Evolutionary conservation across 2,113 vertebrate species (phyloP), one percentile per base, ranked within the genome.

Genomic region (Pontoporia blainvillei): DNA sequence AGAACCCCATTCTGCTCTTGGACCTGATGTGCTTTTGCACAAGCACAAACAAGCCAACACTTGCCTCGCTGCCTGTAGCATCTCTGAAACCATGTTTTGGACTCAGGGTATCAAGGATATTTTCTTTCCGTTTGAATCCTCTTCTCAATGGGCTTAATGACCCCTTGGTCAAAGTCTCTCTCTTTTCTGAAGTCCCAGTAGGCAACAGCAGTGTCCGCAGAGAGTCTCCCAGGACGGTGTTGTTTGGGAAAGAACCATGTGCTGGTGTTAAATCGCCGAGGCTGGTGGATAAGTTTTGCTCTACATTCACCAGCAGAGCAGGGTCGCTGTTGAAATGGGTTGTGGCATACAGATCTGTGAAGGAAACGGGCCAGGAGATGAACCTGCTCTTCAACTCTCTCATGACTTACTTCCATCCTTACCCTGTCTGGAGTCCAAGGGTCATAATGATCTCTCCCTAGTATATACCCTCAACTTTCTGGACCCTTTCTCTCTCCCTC

Each of bases 311-410:
- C 39, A 94, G 59, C 76, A 94, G 87, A 86, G 86, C 81, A 86
- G 96, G 94, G 39, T 98, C 97, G 81, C 94, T 97, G 89, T 93
- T 95, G 90, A 96, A 97, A 67, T 97, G 97, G 81, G 97, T 93
- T 64, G 97, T 95, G 39, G 96, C 95, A 90, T 98, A 98, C 54
- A 98, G 97, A 91, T 98, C 98, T 98, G 96, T 54, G 93, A 92
- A 97, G 89, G 75, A 90, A 94, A 97, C 13, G 97, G 46, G 52
- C n/a, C 71, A 29, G 57, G 44, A 95, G 61, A 76, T 97, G 67
- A 98, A 83, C 36, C 57, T 79, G 59, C n/a, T 66, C 64, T 83
- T 90, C 71, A 82, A 36, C 5, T 66, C 49, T 46, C 66, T 78
- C 31, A 36, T 29, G 5, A 59, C 62, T 94, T 36, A 78, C n/a